Evolutionary conservation across 2,888 invertebrate genomes (phyloP), one percentile per base, ranked within the genome.

Genomic region (Galerucella nymphaeae): DNA sequence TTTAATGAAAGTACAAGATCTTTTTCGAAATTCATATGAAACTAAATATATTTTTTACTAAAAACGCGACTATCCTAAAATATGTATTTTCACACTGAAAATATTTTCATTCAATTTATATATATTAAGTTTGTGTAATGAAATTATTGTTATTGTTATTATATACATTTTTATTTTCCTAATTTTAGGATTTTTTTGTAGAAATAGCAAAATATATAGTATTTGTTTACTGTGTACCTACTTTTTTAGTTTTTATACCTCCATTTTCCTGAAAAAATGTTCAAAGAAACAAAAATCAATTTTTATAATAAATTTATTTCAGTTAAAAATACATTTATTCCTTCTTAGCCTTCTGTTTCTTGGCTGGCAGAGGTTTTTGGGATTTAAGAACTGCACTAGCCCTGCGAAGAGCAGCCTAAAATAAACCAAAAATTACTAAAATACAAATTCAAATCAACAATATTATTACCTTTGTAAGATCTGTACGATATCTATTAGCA

Each of bases 351-450:
- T 92, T 91, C 86, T 75, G 90, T 88, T 95, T 95, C 89, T 95
- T 96, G 79, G 90, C 90, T 82, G 93, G 93, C 79, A 93, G 90
- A 71, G 95, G 94, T 88, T 95, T 94, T 88, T 98, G 98, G 70
- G 98, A 97, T 80, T 94, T 91, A 77, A 98, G 89, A 82, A 98
- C 93, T 79, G 98, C 97, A 83, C 97, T 96, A 67, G 98, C 98
- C 84, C 96, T 93, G 75, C 97, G 93, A 70, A 98, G 90, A 67
- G 97, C 97, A 85, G 93, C 94, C 94, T 96, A 69, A 68, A 76
- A 74, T 65, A 66, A 71, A 61, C 48, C 45, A 57, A 42, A 63
- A 5, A 20, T 63, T 16, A 55, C 13, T 53, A 42, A 13, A 11
- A n/a, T 30, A 4, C 10, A 20, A 23, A 23, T 64, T 16, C n/a